Conservation (phyloP, 2,113 vertebrate genomes). For the Anas platyrhynchos region DNA sequence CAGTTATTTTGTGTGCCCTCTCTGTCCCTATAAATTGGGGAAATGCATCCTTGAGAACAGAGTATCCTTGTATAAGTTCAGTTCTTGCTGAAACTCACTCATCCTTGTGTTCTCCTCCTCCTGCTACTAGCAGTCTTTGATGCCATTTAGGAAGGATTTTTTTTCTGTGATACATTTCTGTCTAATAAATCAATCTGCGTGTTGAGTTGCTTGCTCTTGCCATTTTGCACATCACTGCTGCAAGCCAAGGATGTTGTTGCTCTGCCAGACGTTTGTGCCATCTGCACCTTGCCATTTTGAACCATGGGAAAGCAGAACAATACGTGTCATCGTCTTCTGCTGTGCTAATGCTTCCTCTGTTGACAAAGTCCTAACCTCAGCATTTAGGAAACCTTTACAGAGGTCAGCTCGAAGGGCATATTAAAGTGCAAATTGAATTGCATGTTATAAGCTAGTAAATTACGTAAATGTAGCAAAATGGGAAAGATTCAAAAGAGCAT, state of each 20-base stretch:
- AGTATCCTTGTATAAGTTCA: background rate
- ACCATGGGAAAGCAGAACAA: background rate
- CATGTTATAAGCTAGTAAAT: background rate
- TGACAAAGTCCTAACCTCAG: slow-evolving; percentile 27
- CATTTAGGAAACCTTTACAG: slow-evolving; percentile 36
- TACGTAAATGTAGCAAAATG: slow-evolving; percentile 24
- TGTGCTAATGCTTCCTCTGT: background rate
- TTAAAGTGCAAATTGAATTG: slow-evolving; percentile 12
- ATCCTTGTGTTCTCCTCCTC: background rate
- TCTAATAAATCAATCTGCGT: no score
- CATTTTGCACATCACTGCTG: background rate
- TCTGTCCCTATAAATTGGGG: background rate
- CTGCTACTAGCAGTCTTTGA: background rate
- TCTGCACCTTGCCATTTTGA: background rate
- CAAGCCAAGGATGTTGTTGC: background rate
- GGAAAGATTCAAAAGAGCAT: background rate
- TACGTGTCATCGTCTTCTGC: background rate
- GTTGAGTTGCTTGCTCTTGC: background rate
- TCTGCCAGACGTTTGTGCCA: background rate
- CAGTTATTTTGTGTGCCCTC: background rate
- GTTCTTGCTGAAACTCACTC: background rate
- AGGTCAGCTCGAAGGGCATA: background rate
- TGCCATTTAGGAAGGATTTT: background rate
- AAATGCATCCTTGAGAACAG: background rate
- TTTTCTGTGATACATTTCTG: background rate